Base-by-base conservation (phyloP, 2,113 vertebrate species). In the Melanerpes aurifrons region DNA sequence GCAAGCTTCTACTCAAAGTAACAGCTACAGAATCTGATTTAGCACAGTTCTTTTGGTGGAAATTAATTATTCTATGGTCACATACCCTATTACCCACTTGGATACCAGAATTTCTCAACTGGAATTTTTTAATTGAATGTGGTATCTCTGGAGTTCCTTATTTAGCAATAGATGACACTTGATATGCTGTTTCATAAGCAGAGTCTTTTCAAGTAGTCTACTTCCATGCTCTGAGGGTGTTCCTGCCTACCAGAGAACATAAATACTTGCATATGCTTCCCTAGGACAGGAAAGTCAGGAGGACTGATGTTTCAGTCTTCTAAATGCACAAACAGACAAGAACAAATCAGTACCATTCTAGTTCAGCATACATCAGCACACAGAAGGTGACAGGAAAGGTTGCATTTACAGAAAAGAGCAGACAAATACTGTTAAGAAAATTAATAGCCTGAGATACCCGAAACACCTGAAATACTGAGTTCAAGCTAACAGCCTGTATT, bases 51-150 rank as follows among this genome's bases (percentile, higher is more conserved):
- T 70, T 77, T 37, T 85, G 25, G 48, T 72, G 25, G 32, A 80
- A 92, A 90, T 72, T 79, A 93, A 90, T 90, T 89, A 73, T 50
- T 87, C 50, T 59, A 31, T 53, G n/a, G 67, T 72, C 47, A 73
- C 7, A 40, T 67, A 89, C 7, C 5, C n/a, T 77, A 26, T 90
- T 87, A 77, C 18, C 3, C 29, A 68, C 31, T 63, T 57, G 64
- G 74, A 92, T 50, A 86, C 7, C 47, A 89, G 37, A 93, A 80
- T 87, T 93, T 86, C 48, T 77, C 82, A 81, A 54, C 7, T 68
- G 78, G 45, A 73, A 21, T 48, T 63, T 87, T 85, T 93, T 68
- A 71, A 78, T 59, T 90, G 29, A 71, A 71, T 78, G 14, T 71
- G 4, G 24, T 83, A 82, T 11, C 54, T 79, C 67, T 76, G 14